Conservation (phyloP, 2,113 vertebrate species). For the Melospiza melodia region DNA sequence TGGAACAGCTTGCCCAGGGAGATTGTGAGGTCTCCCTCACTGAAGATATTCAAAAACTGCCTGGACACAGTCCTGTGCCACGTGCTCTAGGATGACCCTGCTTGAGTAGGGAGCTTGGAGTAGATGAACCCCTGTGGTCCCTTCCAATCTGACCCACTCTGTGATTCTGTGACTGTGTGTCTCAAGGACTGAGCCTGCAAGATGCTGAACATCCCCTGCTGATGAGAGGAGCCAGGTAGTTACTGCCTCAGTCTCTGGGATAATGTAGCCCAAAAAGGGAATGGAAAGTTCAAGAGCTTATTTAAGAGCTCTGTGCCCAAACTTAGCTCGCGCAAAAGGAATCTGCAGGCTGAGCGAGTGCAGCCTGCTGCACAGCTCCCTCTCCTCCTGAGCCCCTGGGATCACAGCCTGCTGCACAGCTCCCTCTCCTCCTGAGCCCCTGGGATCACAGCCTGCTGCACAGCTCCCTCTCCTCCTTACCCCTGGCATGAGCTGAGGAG, state of each 20-base stretch:
- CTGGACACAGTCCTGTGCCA: not conserved
- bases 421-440: not conserved
- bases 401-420: not conserved
- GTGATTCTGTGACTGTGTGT: not conserved
- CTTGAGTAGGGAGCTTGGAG: not conserved
- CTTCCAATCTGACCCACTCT: not conserved
- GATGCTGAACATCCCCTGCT: not conserved
- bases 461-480: not conserved
- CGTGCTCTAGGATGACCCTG: not conserved
- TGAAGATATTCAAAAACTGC: not conserved
- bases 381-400: fast-evolving
- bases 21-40: not conserved
- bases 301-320: constrained; percentile 54
- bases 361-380: not conserved
- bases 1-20: not conserved
- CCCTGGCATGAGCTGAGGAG: not conserved
- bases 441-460: not conserved
- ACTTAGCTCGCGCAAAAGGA: constrained; percentile 58
- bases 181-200: not conserved
- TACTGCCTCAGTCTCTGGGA: constrained; percentile 2
- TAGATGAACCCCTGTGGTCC: not conserved
- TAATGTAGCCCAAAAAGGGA: constrained; percentile 59
- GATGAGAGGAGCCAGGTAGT: constrained; percentile 38
- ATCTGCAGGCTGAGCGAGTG: not conserved
- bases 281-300: constrained; percentile 64